Evolutionary conservation across 2,797 vertebrate species (phyloP).

Genomic region (Champsocephalus esox): DNA sequence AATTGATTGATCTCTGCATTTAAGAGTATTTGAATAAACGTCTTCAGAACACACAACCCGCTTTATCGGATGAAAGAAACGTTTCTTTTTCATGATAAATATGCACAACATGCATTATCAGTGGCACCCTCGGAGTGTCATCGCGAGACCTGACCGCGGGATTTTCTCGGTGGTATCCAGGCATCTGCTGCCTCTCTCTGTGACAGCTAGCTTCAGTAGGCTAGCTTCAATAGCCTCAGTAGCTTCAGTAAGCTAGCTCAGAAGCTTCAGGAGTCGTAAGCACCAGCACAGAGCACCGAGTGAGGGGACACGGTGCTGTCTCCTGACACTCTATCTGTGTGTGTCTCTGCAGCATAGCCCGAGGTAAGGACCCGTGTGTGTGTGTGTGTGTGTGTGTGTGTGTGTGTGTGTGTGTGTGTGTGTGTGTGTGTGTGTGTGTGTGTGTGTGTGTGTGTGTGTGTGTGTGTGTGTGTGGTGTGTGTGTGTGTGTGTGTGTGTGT

Average conservation of each 20-base stretch:
- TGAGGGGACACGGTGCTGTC: slow-evolving; percentile 49
- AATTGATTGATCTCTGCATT: no score
- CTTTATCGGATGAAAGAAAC: no score
- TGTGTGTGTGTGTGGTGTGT: no score
- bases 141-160: slow-evolving; percentile 77
- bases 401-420: not conserved
- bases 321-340: not conserved
- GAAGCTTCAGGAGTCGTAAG: slow-evolving; percentile 27
- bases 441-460: no score
- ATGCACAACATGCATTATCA: not conserved
- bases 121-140: not conserved
- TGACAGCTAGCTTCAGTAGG: slow-evolving; percentile 37
- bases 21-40: no score
- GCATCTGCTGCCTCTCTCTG: slow-evolving; percentile 23
- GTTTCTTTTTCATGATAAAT: not conserved
- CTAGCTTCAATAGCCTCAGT: slow-evolving; percentile 26
- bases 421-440: not conserved
- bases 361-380: no score
- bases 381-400: no score
- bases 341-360: no score
- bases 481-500: no score
- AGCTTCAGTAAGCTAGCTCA: slow-evolving; percentile 33
- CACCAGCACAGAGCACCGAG: slow-evolving; percentile 22
- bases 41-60: no score
- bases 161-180: slow-evolving; percentile 44